Conservation (phyloP, 2,888 invertebrate genomes). For the Agrilus mali region DNA sequence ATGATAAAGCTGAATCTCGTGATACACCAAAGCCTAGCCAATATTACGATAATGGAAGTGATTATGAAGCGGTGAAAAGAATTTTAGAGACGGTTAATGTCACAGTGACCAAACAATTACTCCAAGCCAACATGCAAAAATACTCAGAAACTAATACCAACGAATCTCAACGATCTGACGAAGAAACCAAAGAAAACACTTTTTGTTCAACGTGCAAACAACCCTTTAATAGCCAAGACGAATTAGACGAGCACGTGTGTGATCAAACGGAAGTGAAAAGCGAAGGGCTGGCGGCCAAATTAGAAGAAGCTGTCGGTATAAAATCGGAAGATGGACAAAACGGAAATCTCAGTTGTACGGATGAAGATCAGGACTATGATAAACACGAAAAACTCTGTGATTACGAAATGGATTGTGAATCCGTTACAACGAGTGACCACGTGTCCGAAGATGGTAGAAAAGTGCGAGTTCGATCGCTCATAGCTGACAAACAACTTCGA, state of each 20-base stretch:
- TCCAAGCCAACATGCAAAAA: slow-evolving; percentile 57
- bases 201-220: slow-evolving; percentile 48
- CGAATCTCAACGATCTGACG: slow-evolving; percentile 24
- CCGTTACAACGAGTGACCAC: slow-evolving; percentile 34
- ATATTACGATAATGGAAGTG: slow-evolving; percentile 35
- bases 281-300: slow-evolving; percentile 66
- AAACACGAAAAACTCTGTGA: slow-evolving; percentile 38
- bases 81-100: slow-evolving; percentile 65
- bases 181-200: slow-evolving; percentile 28
- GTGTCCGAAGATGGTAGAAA: slow-evolving; percentile 51
- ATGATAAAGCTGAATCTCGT: slow-evolving; percentile 28
- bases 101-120: slow-evolving; percentile 60
- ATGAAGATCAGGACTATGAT: slow-evolving; percentile 42
- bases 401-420: slow-evolving; percentile 42
- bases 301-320: slow-evolving; percentile 50
- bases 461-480: slow-evolving; percentile 83
- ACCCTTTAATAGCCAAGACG: slow-evolving; percentile 43
- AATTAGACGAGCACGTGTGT: slow-evolving; percentile 62
- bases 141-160: slow-evolving; percentile 38
- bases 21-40: slow-evolving; percentile 18
- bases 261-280: slow-evolving; percentile 49
- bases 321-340: slow-evolving; percentile 40
- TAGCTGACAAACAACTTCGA: slow-evolving; percentile 87
- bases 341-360: slow-evolving; percentile 45
- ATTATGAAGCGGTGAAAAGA: slow-evolving; percentile 52